Percentiles rank a stretch among this genome's conserved stretches.
Evolutionary conservation across 2,888 invertebrate species (phyloP).

Genomic region (Pantelozetes paolii): DNA sequence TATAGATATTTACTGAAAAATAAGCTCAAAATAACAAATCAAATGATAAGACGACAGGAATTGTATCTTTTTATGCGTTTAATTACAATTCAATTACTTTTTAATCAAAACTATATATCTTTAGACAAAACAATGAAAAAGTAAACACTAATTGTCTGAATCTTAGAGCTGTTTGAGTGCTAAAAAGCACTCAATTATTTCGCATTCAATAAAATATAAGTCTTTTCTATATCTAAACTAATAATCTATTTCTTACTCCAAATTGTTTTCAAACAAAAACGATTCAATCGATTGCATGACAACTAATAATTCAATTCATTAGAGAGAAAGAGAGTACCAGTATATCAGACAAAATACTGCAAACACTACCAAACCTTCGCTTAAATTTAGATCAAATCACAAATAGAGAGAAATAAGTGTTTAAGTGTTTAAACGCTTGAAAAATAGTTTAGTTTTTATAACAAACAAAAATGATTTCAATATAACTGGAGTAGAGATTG

Average conservation of each 20-base stretch:
- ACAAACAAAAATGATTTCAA: background rate
- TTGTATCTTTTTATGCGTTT: too few relatives aligned
- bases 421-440: too few relatives aligned
- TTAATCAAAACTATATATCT: too few relatives aligned
- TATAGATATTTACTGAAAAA: too few relatives aligned
- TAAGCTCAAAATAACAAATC: too few relatives aligned
- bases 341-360: too few relatives aligned
- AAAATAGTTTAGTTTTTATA: too few relatives aligned
- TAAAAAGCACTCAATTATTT: too few relatives aligned
- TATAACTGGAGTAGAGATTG: background rate
- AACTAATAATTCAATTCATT: background rate
- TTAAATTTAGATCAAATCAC: conserved; percentile 2
- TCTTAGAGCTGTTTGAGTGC: too few relatives aligned
- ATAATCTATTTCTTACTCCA: background rate
- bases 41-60: too few relatives aligned
- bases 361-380: background rate
- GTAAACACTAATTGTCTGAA: background rate
- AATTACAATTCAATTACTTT: too few relatives aligned
- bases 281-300: background rate
- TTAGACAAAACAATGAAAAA: background rate
- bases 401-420: background rate
- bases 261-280: background rate
- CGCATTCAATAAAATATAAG: background rate
- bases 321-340: background rate
- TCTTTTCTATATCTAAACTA: too few relatives aligned